Base-by-base conservation (phyloP, 1,140 invertebrate species). In the Hetaerina americana region DNA sequence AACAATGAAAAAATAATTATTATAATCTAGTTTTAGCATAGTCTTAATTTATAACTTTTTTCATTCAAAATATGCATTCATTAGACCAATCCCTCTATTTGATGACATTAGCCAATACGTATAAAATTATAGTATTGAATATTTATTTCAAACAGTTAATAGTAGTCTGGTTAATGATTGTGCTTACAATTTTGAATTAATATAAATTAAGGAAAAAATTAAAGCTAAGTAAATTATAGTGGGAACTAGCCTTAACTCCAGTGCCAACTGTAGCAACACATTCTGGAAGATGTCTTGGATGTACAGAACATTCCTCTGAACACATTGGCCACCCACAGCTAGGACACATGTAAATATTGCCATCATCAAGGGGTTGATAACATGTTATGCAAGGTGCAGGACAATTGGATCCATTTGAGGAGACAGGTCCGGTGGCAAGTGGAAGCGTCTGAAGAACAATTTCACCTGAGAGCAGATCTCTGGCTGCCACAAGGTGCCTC, bases 361-460 rank as follows among this genome's bases (percentile, higher is more conserved):
- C 18, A 6, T 49, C 70, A 3, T 70, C 28, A n/a, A 71, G 28
- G 25, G 66, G 12, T 66, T 68, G 24, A 28, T 72, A 76, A 25
- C 75, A 76, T 5, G 73, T 74, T 15, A 74, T 71, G 24, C 75
- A 76, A 28, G 74, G 66, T 24, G 67, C 25, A 22, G 70, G 24
- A 31, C 26, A 15, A n/a, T n/a, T n/a, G n/a, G n/a, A n/a, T n/a
- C n/a, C n/a, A 25, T 68, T 15, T 6, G 27, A 29, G 68, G 49
- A 71, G 28, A 27, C 5, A 1, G 77, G 78, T 5, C 77, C 78
- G 15, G 74, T 26, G n/a, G 74, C 75, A 15, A 78, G 10, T 0
- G 77, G 77, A 5, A 22, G 26, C 70, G 77, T 78, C 70, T 76
- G 69, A n/a, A 79, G 72, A 31, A 79, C 76, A 25, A 78, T 70